phyloP scores from a whole-genome alignment of 2,113 vertebrate species.

The Copsychus sechellarum region DNA sequence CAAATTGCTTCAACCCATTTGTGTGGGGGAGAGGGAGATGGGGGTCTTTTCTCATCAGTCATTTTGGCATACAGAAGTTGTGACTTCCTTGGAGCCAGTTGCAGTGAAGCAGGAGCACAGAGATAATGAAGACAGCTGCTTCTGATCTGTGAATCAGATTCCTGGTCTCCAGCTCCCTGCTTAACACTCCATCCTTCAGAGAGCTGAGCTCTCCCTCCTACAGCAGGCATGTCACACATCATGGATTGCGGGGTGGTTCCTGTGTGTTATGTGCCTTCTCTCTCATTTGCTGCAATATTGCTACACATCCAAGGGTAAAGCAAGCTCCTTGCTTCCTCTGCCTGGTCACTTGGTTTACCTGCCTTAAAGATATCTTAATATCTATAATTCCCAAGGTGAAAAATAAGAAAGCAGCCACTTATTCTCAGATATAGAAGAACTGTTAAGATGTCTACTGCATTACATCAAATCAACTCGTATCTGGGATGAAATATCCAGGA shows the following conservation, averaged over 20 bases:
- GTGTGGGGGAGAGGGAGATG: background rate
- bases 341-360: background rate
- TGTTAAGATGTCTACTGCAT: background rate
- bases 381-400: background rate
- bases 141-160: background rate
- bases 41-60: background rate
- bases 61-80: background rate
- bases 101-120: background rate
- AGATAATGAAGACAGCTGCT: background rate
- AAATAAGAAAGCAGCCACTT: background rate
- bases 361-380: background rate
- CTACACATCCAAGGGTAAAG: background rate
- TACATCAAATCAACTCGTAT: background rate
- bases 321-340: background rate
- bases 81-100: background rate
- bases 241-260: background rate
- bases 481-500: background rate
- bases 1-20: background rate
- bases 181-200: background rate
- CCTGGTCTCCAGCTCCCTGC: background rate
- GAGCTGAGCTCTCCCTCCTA: background rate
- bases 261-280: background rate
- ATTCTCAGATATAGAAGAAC: background rate
- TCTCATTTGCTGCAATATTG: background rate
- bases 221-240: background rate